Evolutionary conservation across 2,113 vertebrate species (phyloP), one percentile per base, ranked within the genome.

Genomic region (Cyanocitta stelleri): DNA sequence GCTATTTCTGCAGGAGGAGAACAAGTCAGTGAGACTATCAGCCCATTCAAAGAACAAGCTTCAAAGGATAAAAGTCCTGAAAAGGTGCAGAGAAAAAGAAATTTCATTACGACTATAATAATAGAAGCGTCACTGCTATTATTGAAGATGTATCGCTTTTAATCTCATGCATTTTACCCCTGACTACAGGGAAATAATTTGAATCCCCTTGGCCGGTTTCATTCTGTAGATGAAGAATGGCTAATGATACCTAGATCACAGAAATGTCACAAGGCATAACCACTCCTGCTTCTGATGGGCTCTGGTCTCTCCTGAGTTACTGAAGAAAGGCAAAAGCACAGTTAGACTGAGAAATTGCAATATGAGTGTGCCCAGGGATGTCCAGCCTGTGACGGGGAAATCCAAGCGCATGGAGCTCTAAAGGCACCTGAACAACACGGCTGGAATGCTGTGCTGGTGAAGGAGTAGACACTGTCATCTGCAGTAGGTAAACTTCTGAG

Each of bases 1-100:
- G 84, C 41, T 85, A 4, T 61, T 85, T 41, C 96, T 97, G 84
- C 74, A 81, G 66, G 75, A 75, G 43, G 64, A 91, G 74, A 91
- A 76, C 15, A 87, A 44, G 41, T 32, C 77, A 78, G 77, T 35
- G 39, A 75, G 41, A n/a, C 16, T 37, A 9, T 21, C 30, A 68
- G 37, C 39, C 19, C 73, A 13, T 7, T 32, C 51, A 63, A 46
- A 81, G 72, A 86, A 86, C 35, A 81, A 74, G 16, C 59, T 81
- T 68, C 56, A 49, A 64, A 78, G 41, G 39, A 72, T 9, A 41
- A 21, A 56, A 66, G 46, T 23, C 46, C 46, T 83, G 44, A 73
- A 83, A 78, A 87, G 19, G 11, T 18, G 19, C n/a, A 75, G 62
- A 72, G 37, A 10, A 68, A 64, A 87, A 78, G 16, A 54, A 63